Evolutionary conservation across 92 coral and sea anemone species (phyloP), one percentile per base, ranked within the genome.

Genomic region (Parazoanthus atlanticus): DNA sequence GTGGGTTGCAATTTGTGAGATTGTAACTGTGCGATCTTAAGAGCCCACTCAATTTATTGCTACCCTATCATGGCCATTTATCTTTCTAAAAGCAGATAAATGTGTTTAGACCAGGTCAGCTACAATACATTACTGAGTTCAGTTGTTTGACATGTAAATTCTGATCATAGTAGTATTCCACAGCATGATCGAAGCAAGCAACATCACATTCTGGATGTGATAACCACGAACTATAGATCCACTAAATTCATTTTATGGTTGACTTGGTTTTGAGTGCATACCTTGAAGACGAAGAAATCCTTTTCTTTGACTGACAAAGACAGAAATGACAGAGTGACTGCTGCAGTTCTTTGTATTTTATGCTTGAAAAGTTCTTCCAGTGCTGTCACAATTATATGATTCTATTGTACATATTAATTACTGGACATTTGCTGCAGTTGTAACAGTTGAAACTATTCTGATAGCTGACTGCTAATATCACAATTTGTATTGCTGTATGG

Each of bases 11-110:
- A 33, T 84, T 43, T 84, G 49, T 36, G 74, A 70, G 87, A 84
- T 70, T 38, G 38, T 30, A 70, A 69, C 64, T 70, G 61, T 84
- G 77, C 41, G 87, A 43, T 29, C 41, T 82, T 9, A 30, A 17
- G 56, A 82, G 19, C 76, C 17, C 58, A 52, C 52, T 73, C 9
- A 36, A 47, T 75, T 21, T 26, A 75, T 75, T 36, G 79, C 21
- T 33, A 75, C 9, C 29, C 16, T 4, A 52, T 79, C 61, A 67
- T 41, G 16, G 28, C 38, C 19, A 15, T 40, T 15, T 16, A 67
- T 38, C 61, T 69, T 69, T 17, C 77, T 17, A 31, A 10, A 70
- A 41, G 19, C n/a, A 36, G 87, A 84, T 70, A 29, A 28, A 30
- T 29, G 4, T 26, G 69, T 12, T 34, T 64, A 36, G 26, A 13